Base-by-base conservation (phyloP, 2,113 vertebrate species). In the Suncus etruscus region DNA sequence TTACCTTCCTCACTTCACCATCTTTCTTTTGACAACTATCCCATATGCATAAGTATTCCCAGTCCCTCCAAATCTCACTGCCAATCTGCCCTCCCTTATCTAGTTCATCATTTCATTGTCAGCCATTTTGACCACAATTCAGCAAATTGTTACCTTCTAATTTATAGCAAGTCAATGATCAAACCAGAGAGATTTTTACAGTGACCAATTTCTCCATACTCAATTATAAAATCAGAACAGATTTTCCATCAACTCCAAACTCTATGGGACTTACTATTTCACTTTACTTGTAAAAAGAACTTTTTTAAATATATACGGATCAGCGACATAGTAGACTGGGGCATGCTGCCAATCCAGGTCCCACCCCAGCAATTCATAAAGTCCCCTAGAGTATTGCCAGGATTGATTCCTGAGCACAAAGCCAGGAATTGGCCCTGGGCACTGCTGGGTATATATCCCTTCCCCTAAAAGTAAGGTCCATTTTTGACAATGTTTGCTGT, bases 201-300 rank as follows among this genome's bases (percentile, higher is more conserved):
- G 29, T 61, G 22, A 72, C 29, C 12, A 29, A 29, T 78, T 77
- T 77, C 89, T 70, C 20, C 63, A 65, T 29, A 7, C 1, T 25
- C 31, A 86, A 1, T 12, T 29, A 83, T 86, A 69, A 39, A 27
- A 6, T 84, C 63, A 83, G 58, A 83, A 83, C 74, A 76, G 77
- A 51, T 80, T 92, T 90, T 25, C 54, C 51, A 92, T 39, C 69
- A 25, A 16, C 29, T 61, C 8, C 90, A 47, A 79, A 50, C 84
- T 75, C 73, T 78, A 8, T 15, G 22, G n/a, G 11, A 73, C 65
- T 95, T 89, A 51, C 66, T 91, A 84, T 48, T 79, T 87, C 72
- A 85, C 50, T 70, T 86, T 11, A 25, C 31, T 31, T 45, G 29
- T 61, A 61, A 58, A 58, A 22, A 20, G 15, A 20, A 16, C 39